Conservation (phyloP, 2,888 invertebrate genomes). For the Hemithea aestivaria region DNA sequence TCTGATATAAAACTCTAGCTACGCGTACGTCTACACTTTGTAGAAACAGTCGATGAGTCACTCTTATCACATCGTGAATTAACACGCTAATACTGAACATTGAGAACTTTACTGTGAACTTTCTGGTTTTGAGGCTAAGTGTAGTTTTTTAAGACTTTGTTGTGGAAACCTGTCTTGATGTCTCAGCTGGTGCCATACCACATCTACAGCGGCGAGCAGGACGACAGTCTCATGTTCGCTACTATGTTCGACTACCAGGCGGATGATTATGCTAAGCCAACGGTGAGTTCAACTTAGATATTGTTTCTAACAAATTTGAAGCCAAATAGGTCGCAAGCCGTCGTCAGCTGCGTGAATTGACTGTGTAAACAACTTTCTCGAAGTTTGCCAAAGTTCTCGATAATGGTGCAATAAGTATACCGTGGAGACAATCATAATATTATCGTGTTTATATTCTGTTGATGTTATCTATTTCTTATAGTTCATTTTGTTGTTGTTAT, state of each 20-base stretch:
- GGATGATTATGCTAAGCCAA: conserved; percentile 67
- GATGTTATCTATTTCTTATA: too few species aligned
- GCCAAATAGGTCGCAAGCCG: neutral
- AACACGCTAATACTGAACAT: conserved; percentile 46
- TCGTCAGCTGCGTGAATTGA: conserved; percentile 33
- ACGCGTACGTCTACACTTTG: conserved; percentile 58
- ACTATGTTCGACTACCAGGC: conserved; percentile 77
- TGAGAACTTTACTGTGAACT: conserved; percentile 49
- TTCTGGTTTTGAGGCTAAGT: conserved; percentile 37
- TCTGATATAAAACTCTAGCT: conserved; percentile 74
- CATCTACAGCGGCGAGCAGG: conserved; percentile 68
- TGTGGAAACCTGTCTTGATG: conserved; percentile 74
- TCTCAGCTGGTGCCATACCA: conserved; percentile 82
- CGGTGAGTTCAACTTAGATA: conserved; percentile 50
- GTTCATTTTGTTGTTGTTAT: too few species aligned
- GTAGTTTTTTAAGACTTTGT: conserved; percentile 55
- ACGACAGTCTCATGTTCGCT: conserved; percentile 77
- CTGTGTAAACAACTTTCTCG: conserved; percentile 55
- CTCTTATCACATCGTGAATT: conserved; percentile 66
- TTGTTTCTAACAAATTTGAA: conserved; percentile 1
- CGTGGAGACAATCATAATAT: too few species aligned
- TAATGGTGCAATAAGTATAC: too few species aligned
- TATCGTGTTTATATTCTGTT: too few species aligned
- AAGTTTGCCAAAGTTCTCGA: conserved; percentile 20
- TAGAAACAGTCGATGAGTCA: conserved; percentile 60